Percentiles rank a stretch among this genome's conserved stretches.
phyloP scores from a whole-genome alignment of 2,888 invertebrate species.

The Troilus luridus region DNA sequence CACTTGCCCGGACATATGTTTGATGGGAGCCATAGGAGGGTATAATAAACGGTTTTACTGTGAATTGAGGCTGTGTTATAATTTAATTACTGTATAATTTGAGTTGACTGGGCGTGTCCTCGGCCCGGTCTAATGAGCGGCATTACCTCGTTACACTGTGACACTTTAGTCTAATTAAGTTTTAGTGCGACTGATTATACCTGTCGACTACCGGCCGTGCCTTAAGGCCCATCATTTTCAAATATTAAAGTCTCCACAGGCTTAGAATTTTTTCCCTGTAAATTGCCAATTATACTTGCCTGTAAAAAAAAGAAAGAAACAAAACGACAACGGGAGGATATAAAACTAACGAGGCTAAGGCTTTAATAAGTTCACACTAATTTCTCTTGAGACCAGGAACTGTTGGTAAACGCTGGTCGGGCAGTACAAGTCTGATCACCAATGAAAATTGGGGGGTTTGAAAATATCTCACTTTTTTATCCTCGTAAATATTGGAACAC shows the following conservation, averaged over 20 bases:
- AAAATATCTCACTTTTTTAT: no score
- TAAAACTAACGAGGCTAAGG: neutral
- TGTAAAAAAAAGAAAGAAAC: neutral
- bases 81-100: conserved; percentile 39
- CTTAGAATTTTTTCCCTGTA: neutral
- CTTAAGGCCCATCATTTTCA: neutral
- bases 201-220: neutral
- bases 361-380: neutral
- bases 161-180: conserved; percentile 39
- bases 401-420: neutral
- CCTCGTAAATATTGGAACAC: no score
- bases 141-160: conserved; percentile 44
- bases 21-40: neutral
- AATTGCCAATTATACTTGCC: neutral
- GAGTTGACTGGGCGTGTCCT: neutral
- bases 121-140: neutral
- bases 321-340: no score
- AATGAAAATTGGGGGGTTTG: no score
- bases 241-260: neutral
- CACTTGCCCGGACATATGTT: neutral
- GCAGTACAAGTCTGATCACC: neutral
- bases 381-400: neutral
- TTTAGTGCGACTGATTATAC: conserved; percentile 48
- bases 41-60: conserved; percentile 34
- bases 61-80: conserved; percentile 20